phyloP scores from a whole-genome alignment of 2,113 vertebrate species.

The Centropus unirufus region DNA sequence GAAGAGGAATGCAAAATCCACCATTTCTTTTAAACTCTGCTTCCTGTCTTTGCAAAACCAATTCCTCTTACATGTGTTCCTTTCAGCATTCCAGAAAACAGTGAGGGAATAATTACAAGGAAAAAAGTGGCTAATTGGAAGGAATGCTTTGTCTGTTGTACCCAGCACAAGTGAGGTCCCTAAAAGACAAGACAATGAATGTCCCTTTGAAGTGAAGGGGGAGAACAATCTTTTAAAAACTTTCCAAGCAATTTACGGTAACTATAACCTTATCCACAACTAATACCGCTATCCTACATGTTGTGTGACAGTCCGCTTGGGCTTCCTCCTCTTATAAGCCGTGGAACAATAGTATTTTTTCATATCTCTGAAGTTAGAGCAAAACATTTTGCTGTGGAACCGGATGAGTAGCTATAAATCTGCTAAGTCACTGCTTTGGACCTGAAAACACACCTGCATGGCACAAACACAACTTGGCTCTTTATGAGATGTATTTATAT shows the following conservation, averaged over 20 bases:
- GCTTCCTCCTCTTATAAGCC: not conserved
- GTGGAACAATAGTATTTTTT: not conserved
- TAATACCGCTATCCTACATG: not conserved
- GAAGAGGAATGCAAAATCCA: slow-evolving; percentile 26
- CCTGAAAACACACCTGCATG: not conserved
- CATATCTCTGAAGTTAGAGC: not conserved
- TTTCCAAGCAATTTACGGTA: not conserved
- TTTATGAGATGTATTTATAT: not conserved
- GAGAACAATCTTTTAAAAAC: not conserved
- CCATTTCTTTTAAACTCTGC: slow-evolving; percentile 4
- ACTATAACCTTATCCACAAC: not conserved
- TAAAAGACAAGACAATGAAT: not conserved
- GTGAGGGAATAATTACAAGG: slow-evolving; percentile 55
- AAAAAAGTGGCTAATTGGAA: slow-evolving; percentile 39
- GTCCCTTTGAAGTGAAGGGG: not conserved
- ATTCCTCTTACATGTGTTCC: slow-evolving; percentile 48
- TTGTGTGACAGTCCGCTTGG: not conserved
- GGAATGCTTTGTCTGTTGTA: not conserved
- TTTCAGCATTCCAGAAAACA: slow-evolving; percentile 65
- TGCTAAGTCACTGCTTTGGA: not conserved
- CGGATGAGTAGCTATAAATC: not conserved
- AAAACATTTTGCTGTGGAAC: not conserved
- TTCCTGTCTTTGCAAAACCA: slow-evolving; percentile 29
- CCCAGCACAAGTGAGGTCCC: not conserved
- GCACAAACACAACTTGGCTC: not conserved